Conservation (phyloP, 2,888 invertebrate species). For the Pseudolycoriella hygida region DNA sequence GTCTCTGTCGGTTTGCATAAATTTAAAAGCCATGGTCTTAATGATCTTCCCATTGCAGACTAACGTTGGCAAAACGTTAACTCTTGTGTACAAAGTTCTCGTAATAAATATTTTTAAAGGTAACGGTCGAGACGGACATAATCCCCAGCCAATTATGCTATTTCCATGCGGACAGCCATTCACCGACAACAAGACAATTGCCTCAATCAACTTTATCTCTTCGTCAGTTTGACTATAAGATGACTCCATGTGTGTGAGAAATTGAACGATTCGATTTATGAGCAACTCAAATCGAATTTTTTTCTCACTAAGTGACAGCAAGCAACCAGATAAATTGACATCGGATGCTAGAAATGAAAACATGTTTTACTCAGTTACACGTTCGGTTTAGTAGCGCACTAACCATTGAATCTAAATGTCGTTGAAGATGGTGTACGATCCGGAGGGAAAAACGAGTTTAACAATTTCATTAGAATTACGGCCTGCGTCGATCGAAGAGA, state of each 20-base stretch:
- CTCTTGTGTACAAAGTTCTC: constrained; percentile 18
- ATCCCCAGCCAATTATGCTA: constrained; percentile 27
- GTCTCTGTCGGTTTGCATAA: constrained; percentile 1
- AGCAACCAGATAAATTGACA: constrained; percentile 15
- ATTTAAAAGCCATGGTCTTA: constrained; percentile 10
- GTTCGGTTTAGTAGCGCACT: not conserved
- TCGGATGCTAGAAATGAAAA: not conserved
- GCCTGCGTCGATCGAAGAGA: constrained; percentile 23
- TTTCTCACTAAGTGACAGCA: constrained; percentile 19
- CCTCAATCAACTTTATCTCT: constrained; percentile 23
- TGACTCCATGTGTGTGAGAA: constrained; percentile 14
- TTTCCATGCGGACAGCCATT: constrained; percentile 23
- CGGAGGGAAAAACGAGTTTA: constrained; percentile 14
- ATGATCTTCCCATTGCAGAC: constrained; percentile 27
- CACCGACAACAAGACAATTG: constrained; percentile 22
- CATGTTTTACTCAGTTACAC: not conserved
- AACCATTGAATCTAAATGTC: constrained; percentile 8
- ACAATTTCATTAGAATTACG: constrained; percentile 20
- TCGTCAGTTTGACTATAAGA: constrained; percentile 18
- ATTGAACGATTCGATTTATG: constrained; percentile 25
- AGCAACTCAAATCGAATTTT: constrained; percentile 25
- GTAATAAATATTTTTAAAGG: constrained; percentile 23
- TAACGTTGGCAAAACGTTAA: constrained; percentile 19
- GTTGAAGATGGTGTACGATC: constrained; percentile 2
- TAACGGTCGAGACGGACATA: constrained; percentile 21